Percentiles rank a stretch among this genome's conserved stretches.
These are phyloP conservation scores for Phylloscopus collybita DNA, from an alignment of 2,797 vertebrate genomes.

Conservation along the genomic window DNA sequence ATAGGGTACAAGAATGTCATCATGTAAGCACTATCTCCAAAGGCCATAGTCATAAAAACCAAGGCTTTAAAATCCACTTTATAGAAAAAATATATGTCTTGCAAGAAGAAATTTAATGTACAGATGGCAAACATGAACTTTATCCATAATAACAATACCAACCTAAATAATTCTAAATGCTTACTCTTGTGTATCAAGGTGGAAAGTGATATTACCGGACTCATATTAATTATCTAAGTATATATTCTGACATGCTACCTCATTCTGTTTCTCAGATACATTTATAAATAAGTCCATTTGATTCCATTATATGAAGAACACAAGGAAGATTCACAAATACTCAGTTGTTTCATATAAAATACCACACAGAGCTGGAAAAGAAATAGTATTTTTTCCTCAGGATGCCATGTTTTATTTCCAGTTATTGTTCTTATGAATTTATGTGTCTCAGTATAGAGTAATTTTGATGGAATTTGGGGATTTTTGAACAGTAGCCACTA, in stretches of 20 bases:
- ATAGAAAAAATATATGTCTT: background rate
- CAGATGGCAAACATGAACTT: background rate
- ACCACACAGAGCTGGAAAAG: background rate
- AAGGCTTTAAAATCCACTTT: background rate
- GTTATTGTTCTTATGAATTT: conserved; percentile 44
- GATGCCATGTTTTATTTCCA: conserved; percentile 42
- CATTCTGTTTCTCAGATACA: background rate
- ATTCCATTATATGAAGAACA: background rate
- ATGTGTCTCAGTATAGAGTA: conserved; percentile 44
- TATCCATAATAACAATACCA: background rate
- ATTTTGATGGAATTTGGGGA: conserved; percentile 34
- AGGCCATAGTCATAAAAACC: background rate
- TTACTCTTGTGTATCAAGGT: background rate
- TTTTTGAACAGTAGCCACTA: conserved; percentile 56
- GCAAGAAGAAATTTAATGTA: background rate
- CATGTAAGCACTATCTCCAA: background rate
- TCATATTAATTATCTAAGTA: background rate
- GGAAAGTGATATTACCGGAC: background rate
- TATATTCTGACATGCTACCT: background rate
- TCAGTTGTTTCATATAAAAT: background rate
- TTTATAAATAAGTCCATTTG: background rate
- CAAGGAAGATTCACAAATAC: conserved; percentile 12
- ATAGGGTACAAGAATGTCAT: background rate
- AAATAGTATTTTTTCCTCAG: conserved; percentile 37
- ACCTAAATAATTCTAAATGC: background rate